Conservation (phyloP, 1,140 invertebrate genomes). For the Eumaeus atala region DNA sequence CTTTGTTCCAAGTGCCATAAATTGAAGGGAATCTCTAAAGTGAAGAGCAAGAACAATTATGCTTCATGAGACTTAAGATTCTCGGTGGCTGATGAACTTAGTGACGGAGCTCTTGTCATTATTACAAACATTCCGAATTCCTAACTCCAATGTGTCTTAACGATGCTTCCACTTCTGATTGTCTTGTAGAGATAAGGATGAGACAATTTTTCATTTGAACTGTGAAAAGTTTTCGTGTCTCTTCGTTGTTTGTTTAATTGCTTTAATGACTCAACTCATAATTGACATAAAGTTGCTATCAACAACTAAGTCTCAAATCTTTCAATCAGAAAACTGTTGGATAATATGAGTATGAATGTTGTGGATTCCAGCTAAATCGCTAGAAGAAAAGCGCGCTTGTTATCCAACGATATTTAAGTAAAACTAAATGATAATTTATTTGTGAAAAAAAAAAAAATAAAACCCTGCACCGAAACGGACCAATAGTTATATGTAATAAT, state of each 20-base stretch:
- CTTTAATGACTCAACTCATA: not conserved
- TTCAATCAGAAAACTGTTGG: not conserved
- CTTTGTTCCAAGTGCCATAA: not conserved
- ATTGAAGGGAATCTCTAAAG: conserved; percentile 10
- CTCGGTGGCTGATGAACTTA: not conserved
- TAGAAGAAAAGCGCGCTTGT: no score
- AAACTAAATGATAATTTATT: no score
- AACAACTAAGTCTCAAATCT: no score
- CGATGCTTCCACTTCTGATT: not conserved
- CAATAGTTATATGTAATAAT: no score
- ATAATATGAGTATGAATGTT: no score
- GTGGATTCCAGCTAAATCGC: no score
- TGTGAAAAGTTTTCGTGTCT: conserved; percentile 2
- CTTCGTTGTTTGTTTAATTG: not conserved
- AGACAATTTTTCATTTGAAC: not conserved
- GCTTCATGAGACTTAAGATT: not conserved
- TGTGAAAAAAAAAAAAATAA: no score
- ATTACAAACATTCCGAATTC: conserved; percentile 7
- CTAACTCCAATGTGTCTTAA: conserved; percentile 3
- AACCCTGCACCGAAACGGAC: no score
- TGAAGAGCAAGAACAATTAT: not conserved
- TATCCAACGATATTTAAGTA: no score
- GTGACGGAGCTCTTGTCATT: not conserved
- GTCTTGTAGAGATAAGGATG: conserved; percentile 1
- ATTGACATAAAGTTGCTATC: no score